phyloP scores from a whole-genome alignment of 2,797 vertebrate species.

The Bovichtus diacanthus region DNA sequence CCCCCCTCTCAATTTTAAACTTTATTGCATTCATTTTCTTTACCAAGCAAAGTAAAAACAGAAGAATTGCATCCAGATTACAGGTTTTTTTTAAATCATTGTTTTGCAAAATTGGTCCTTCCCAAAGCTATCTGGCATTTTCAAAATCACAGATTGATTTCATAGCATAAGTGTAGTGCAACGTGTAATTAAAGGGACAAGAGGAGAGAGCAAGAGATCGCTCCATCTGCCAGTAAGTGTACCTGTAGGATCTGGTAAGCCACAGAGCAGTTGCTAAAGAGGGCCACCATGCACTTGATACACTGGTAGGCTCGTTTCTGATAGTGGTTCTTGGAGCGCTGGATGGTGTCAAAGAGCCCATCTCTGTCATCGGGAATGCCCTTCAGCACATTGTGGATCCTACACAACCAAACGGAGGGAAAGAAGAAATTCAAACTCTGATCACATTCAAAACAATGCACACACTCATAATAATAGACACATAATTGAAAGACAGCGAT shows the following conservation, averaged over 20 bases:
- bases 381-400: constrained; percentile 99
- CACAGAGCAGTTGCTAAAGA: constrained; percentile 99
- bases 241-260: constrained; percentile 99
- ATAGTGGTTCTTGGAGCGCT: constrained; percentile 99
- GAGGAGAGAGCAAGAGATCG: not conserved
- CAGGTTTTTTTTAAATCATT: not conserved
- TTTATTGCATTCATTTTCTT: too few species aligned
- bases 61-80: not conserved
- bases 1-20: too few species aligned
- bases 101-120: not conserved
- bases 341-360: constrained; percentile 99
- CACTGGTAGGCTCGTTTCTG: constrained; percentile 99
- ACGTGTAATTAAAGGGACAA: not conserved
- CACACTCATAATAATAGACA: too few species aligned
- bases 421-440: not conserved
- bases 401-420: constrained; percentile 58
- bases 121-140: not conserved
- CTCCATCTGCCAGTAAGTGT: not conserved
- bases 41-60: too few species aligned
- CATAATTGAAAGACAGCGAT: not conserved
- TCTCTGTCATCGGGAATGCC: constrained; percentile 98
- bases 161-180: too few species aligned
- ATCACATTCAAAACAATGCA: not conserved
- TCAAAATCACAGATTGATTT: not conserved
- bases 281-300: constrained; percentile 99